Percentiles rank a stretch among this genome's conserved stretches.
Conservation (phyloP, 1,140 invertebrate species). For the Drosophila busckii region DNA sequence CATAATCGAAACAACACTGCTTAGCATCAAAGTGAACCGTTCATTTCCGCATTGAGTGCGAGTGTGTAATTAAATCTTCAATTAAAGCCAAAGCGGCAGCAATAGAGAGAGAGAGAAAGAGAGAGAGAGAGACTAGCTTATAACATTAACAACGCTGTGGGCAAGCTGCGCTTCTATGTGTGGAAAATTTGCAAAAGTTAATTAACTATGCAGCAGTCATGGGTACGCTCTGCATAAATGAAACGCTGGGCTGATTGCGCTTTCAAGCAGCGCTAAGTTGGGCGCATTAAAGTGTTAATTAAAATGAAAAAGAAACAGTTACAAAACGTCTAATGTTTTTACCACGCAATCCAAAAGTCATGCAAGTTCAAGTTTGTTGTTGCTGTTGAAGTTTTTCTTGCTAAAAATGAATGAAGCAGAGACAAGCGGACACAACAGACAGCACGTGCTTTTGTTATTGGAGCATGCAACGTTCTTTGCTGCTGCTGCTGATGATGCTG, state of each 20-base stretch:
- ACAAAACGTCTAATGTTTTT: conserved; percentile 56
- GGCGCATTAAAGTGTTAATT: conserved; percentile 48
- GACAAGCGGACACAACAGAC: conserved; percentile 21
- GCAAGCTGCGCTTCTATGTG: conserved; percentile 25
- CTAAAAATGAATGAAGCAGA: conserved; percentile 35
- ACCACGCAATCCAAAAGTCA: conserved; percentile 46
- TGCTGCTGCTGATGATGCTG: conserved; percentile 12
- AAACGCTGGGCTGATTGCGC: conserved; percentile 52
- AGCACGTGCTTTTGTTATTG: conserved; percentile 54
- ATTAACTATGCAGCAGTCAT: conserved; percentile 56
- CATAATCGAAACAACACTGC: not conserved
- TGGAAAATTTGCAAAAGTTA: conserved; percentile 52
- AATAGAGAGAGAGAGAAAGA: no score
- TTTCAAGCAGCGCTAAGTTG: conserved; percentile 22
- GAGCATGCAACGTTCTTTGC: conserved; percentile 55
- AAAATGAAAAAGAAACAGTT: conserved; percentile 71
- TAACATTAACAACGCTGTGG: conserved; percentile 23
- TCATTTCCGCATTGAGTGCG: conserved; percentile 60
- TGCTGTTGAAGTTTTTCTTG: conserved; percentile 31
- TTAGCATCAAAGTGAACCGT: conserved; percentile 17
- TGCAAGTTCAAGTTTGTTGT: conserved; percentile 66
- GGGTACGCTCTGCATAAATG: conserved; percentile 4
- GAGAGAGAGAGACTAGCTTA: no score
- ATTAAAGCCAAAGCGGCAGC: conserved; percentile 46
- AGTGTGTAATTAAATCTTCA: conserved; percentile 63